Percentiles rank a stretch among this genome's conserved stretches.
Conservation (phyloP, 2,797 vertebrate genomes). For the Semaprochilodus insignis region DNA sequence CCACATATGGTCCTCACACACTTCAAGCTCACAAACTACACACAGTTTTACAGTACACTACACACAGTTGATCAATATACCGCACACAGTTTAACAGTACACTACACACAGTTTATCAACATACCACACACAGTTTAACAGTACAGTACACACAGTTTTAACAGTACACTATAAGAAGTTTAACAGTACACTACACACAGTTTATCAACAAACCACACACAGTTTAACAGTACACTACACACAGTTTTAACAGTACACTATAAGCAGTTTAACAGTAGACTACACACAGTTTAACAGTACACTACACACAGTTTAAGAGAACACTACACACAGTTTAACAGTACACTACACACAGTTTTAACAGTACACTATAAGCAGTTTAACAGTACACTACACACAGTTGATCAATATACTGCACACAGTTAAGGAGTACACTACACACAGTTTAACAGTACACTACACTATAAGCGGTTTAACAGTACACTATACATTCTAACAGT, state of each 20-base stretch:
- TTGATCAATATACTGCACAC: neutral
- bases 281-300: neutral
- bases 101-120: neutral
- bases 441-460: constrained; percentile 1
- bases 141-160: neutral
- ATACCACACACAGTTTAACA: constrained; percentile 7
- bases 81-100: neutral
- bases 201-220: neutral
- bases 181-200: neutral
- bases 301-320: neutral
- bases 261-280: neutral
- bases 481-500: too few relatives aligned
- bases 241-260: constrained; percentile 1
- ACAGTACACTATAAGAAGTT: neutral
- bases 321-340: constrained; percentile 5
- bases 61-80: too few relatives aligned
- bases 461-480: neutral
- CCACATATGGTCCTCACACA: constrained; percentile 26
- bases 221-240: constrained; percentile 8
- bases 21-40: constrained; percentile 4
- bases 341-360: neutral
- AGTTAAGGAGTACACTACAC: neutral
- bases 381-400: neutral
- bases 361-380: neutral
- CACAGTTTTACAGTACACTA: constrained; percentile 1